Evolutionary conservation across 2,797 vertebrate species (phyloP).

Genomic region (Passerculus sandwichensis): DNA sequence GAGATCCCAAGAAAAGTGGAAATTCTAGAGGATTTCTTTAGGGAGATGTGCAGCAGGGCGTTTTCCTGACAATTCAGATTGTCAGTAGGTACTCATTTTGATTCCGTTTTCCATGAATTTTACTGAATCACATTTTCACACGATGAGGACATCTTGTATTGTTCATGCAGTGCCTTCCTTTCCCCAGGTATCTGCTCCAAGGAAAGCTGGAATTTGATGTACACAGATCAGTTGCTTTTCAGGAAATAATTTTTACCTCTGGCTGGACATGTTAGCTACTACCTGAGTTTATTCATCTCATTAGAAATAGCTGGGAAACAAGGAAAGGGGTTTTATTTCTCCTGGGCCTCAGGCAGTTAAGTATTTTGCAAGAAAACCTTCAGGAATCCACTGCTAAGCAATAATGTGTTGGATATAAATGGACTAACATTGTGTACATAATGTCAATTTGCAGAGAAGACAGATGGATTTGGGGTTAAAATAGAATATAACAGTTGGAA

Average conservation of each 20-base stretch:
- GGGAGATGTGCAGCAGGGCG: fast-evolving
- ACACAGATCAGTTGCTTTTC: not conserved
- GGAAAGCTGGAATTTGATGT: not conserved
- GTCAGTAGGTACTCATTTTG: not conserved
- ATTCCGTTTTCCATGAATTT: not conserved
- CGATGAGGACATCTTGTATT: not conserved
- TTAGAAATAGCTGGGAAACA: not conserved
- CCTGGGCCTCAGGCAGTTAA: not conserved
- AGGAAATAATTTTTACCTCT: not conserved
- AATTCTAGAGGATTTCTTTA: not conserved
- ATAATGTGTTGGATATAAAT: not conserved
- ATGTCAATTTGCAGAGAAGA: conserved; percentile 18
- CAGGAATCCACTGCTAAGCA: not conserved
- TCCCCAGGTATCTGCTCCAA: not conserved
- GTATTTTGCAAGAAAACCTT: not conserved
- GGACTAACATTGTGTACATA: not conserved
- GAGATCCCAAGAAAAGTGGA: not conserved
- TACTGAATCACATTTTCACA: not conserved
- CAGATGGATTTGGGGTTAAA: not conserved
- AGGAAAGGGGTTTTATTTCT: not conserved
- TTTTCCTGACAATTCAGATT: not conserved
- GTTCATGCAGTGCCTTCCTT: not conserved
- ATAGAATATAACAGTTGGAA: not conserved
- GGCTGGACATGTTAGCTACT: not conserved
- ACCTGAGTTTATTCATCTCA: not conserved